Percentiles rank a stretch among this genome's conserved stretches.
Conservation (phyloP, 2,888 invertebrate genomes). For the Hanleya hanleyi region DNA sequence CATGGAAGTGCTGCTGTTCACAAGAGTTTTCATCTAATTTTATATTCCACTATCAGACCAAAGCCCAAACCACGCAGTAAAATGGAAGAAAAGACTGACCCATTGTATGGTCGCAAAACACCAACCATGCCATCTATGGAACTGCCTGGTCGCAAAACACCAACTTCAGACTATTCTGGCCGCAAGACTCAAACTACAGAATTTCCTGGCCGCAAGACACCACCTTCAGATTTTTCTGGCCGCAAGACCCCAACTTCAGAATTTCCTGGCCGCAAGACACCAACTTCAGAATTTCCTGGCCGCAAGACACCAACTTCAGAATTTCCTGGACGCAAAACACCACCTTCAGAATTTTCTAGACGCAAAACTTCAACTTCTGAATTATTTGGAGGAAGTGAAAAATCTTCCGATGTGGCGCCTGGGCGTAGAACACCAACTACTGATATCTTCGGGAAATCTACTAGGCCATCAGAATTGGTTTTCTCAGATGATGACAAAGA, state of each 20-base stretch:
- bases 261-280: neutral
- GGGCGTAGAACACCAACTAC: neutral
- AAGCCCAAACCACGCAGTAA: neutral
- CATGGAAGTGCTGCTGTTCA: too few species aligned
- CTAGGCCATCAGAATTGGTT: neutral
- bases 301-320: neutral
- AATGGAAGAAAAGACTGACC: too few species aligned
- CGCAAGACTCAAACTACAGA: neutral
- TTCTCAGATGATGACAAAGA: neutral
- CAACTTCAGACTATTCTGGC: neutral
- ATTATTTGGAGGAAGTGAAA: neutral
- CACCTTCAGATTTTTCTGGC: neutral
- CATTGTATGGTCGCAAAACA: too few species aligned
- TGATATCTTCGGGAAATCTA: conserved; percentile 8
- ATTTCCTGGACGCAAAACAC: neutral
- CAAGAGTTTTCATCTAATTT: too few species aligned
- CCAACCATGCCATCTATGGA: neutral
- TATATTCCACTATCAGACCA: too few species aligned
- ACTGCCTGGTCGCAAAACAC: neutral
- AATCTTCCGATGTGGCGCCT: neutral
- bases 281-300: neutral
- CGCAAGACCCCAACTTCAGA: neutral
- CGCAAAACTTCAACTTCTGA: neutral
- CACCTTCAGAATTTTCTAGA: neutral
- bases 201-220: too few species aligned